These are phyloP conservation scores for Hedychridium roseum DNA, from an alignment of 2,888 invertebrate species.

Conservation along the genomic window DNA sequence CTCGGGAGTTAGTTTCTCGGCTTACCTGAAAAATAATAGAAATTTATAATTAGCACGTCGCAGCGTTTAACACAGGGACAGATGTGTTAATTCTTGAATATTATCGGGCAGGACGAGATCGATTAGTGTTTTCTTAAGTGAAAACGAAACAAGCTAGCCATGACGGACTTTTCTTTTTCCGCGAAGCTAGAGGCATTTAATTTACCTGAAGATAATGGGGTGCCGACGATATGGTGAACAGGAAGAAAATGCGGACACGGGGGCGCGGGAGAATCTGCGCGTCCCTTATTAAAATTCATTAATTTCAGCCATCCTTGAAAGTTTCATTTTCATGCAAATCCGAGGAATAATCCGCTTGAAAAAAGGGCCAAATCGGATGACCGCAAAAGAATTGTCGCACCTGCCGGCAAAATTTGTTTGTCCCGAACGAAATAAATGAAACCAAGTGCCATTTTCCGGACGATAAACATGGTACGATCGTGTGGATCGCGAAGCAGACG, in stretches of 20 bases:
- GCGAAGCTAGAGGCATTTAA: conserved; percentile 36
- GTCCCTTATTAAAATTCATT: conserved; percentile 62
- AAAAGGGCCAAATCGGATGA: conserved; percentile 38
- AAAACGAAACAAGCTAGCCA: conserved; percentile 3
- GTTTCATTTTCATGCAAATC: conserved; percentile 62
- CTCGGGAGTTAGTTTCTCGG: too few species aligned
- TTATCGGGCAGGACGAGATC: too few species aligned
- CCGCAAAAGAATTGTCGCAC: conserved; percentile 27
- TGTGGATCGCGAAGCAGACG: too few species aligned
- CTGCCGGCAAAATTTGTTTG: conserved; percentile 1
- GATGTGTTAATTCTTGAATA: too few species aligned
- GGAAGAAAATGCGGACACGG: conserved; percentile 19
- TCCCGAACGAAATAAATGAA: too few species aligned
- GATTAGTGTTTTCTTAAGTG: too few species aligned
- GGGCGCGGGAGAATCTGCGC: too few species aligned
- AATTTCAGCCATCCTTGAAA: conserved; percentile 58
- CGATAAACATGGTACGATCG: too few species aligned
- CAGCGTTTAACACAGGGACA: too few species aligned
- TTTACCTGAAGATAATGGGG: conserved; percentile 43
- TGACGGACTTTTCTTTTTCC: conserved; percentile 29
- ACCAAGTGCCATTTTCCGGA: too few species aligned
- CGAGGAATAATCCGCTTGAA: conserved; percentile 41
- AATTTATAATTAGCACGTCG: too few species aligned
- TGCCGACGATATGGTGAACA: conserved; percentile 30
- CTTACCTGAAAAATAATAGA: too few species aligned